Conservation (phyloP, 2,113 vertebrate species). For the Channa maculata region DNA sequence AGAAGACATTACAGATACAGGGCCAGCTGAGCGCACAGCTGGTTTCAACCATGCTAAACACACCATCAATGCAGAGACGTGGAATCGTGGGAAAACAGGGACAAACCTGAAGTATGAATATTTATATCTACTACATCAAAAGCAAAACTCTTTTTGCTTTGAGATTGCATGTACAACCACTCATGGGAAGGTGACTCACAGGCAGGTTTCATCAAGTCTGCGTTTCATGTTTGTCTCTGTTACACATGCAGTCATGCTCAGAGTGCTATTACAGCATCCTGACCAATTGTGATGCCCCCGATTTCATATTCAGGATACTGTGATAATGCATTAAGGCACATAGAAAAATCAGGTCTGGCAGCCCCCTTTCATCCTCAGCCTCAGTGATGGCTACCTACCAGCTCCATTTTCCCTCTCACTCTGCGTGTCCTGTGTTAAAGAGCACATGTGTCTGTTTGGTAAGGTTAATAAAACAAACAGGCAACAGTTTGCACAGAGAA, state of each 20-base stretch:
- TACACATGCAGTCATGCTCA: slow-evolving; percentile 15
- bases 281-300: slow-evolving; percentile 10
- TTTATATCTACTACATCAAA: slow-evolving; percentile 5
- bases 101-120: not conserved
- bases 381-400: slow-evolving; percentile 19
- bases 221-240: slow-evolving; percentile 1
- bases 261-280: slow-evolving; percentile 18
- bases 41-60: not conserved
- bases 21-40: not conserved
- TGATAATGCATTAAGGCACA: slow-evolving; percentile 20
- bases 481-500: slow-evolving; percentile 43
- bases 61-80: not conserved
- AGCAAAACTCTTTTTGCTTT: slow-evolving; percentile 17
- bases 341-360: not conserved
- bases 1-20: slow-evolving; percentile 3
- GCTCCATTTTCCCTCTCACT: slow-evolving; percentile 14
- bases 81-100: slow-evolving; percentile 12
- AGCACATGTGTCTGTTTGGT: slow-evolving; percentile 27
- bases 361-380: slow-evolving; percentile 25
- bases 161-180: slow-evolving; percentile 12
- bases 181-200: slow-evolving; percentile 20
- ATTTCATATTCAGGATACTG: slow-evolving; percentile 6
- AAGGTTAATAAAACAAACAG: slow-evolving; percentile 58
- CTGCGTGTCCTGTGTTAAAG: slow-evolving; percentile 32
- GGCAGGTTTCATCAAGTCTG: not conserved